Evolutionary conservation across 2,888 invertebrate species (phyloP).

Genomic region (Dolichomitus sp.): DNA sequence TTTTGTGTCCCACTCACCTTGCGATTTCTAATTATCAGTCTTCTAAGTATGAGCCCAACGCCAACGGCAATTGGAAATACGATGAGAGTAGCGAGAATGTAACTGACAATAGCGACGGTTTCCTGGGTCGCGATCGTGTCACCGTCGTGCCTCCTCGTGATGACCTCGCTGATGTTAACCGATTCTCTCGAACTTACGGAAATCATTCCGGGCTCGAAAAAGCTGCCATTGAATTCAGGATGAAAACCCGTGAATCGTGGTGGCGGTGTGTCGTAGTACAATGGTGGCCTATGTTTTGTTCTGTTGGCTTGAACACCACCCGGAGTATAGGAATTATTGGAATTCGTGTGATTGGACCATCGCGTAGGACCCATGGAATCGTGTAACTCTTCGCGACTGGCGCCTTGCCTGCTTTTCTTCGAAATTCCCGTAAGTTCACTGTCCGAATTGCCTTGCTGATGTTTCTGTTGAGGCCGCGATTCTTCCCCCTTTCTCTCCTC

Average conservation of each 20-base stretch:
- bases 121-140: constrained; percentile 83
- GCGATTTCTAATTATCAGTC: constrained; percentile 86
- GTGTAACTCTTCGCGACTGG: constrained; percentile 63
- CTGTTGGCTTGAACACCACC: constrained; percentile 64
- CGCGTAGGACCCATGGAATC: constrained; percentile 52
- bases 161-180: constrained; percentile 83
- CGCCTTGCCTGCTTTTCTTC: constrained; percentile 73
- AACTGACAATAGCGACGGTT: constrained; percentile 85
- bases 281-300: constrained; percentile 76
- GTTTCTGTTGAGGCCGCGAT: constrained; percentile 81
- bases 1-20: constrained; percentile 77
- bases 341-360: constrained; percentile 52
- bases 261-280: constrained; percentile 74
- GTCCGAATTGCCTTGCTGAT: constrained; percentile 76
- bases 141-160: constrained; percentile 83
- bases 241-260: constrained; percentile 78
- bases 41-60: constrained; percentile 84
- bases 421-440: constrained; percentile 21
- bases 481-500: constrained; percentile 57
- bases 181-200: constrained; percentile 78
- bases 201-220: constrained; percentile 76
- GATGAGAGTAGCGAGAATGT: constrained; percentile 85
- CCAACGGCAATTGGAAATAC: constrained; percentile 86
- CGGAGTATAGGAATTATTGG: constrained; percentile 17
- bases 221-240: constrained; percentile 77